phyloP scores from a whole-genome alignment of 2,113 vertebrate genomes.

The Ochotona princeps region DNA sequence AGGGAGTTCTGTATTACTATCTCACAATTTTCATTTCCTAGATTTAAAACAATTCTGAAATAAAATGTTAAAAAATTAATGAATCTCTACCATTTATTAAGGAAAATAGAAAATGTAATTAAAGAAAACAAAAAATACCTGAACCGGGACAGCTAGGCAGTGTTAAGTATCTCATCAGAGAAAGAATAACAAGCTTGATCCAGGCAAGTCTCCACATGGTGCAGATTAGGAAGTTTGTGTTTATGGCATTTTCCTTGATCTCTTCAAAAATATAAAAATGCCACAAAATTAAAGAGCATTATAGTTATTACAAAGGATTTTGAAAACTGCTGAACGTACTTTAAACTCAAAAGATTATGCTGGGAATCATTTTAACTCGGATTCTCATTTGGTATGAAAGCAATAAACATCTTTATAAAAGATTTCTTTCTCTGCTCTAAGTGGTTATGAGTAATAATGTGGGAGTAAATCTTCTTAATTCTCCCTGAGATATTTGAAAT shows the following conservation, averaged over 20 bases:
- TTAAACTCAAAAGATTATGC: constrained; percentile 59
- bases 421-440: constrained; percentile 75
- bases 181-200: not conserved
- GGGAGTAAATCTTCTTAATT: constrained; percentile 77
- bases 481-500: constrained; percentile 75
- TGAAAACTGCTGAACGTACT: constrained; percentile 75
- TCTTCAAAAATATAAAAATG: constrained; percentile 59
- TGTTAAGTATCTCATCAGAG: not conserved
- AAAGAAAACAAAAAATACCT: not conserved
- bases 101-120: not conserved
- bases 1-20: too few relatives aligned
- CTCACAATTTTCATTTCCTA: too few relatives aligned
- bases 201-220: not conserved
- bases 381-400: constrained; percentile 76
- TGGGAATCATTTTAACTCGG: constrained; percentile 74
- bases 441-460: constrained; percentile 77
- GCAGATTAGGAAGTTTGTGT: constrained; percentile 38
- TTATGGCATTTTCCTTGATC: constrained; percentile 50
- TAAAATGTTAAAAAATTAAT: too few relatives aligned
- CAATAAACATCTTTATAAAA: constrained; percentile 79
- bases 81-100: too few relatives aligned
- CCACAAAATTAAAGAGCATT: constrained; percentile 60
- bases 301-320: constrained; percentile 65
- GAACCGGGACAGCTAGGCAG: not conserved
- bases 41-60: too few relatives aligned